phyloP scores from a whole-genome alignment of 2,113 vertebrate genomes.

The Morone saxatilis region DNA sequence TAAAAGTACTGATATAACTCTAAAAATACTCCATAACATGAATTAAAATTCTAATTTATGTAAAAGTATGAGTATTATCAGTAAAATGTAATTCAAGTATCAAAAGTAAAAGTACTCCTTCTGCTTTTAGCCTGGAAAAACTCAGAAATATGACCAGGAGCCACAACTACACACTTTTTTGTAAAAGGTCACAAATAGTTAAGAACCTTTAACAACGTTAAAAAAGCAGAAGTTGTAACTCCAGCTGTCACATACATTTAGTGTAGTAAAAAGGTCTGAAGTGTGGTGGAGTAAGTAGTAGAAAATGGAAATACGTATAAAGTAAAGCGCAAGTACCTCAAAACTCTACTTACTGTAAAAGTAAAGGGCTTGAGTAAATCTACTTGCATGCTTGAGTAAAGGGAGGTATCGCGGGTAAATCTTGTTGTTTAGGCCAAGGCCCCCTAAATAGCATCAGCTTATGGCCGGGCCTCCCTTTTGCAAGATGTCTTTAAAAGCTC shows the following conservation, averaged over 20 bases:
- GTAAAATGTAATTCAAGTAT: no score
- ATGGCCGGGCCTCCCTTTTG: no score
- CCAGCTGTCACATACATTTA: neutral
- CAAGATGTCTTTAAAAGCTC: no score
- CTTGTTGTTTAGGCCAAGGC: neutral
- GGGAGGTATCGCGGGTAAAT: neutral
- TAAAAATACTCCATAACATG: neutral
- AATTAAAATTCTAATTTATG: neutral
- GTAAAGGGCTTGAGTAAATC: no score
- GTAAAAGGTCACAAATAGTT: neutral
- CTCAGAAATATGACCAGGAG: neutral
- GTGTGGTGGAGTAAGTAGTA: neutral
- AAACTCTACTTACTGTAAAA: neutral
- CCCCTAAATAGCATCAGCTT: no score
- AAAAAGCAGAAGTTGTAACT: neutral
- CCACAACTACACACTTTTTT: neutral
- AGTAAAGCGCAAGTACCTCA: neutral
- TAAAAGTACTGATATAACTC: neutral
- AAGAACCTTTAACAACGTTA: neutral
- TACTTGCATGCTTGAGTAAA: no score
- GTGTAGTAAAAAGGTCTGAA: neutral
- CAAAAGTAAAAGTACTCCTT: no score
- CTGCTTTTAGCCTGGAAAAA: no score
- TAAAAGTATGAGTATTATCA: neutral
- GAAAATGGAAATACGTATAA: neutral